phyloP scores from a whole-genome alignment of 2,113 vertebrate genomes.

The Struthio camelus region DNA sequence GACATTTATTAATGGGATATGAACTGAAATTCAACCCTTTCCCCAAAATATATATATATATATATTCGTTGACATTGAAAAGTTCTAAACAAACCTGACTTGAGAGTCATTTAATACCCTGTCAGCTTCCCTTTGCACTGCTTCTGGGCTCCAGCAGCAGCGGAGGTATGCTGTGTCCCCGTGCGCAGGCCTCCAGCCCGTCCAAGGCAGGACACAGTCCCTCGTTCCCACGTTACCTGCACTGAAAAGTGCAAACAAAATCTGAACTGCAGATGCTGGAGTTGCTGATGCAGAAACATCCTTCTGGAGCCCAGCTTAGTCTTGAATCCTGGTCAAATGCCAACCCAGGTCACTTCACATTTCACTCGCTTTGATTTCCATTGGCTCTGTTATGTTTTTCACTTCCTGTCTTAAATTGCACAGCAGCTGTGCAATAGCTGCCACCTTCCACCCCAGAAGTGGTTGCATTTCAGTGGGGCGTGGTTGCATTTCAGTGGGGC shows the following conservation, averaged over 20 bases:
- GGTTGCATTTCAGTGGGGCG: fast-evolving
- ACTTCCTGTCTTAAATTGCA: background rate
- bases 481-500: fast-evolving
- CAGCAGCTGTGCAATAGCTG: background rate
- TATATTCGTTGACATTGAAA: background rate
- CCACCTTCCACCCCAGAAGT: background rate
- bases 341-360: background rate
- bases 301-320: conserved; percentile 34
- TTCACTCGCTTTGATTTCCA: background rate
- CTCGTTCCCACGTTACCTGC: fast-evolving
- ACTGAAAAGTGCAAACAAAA: background rate
- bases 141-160: background rate
- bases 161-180: fast-evolving
- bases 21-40: background rate
- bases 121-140: background rate
- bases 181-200: background rate
- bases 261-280: background rate
- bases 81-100: background rate
- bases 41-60: background rate
- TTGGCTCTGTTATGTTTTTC: background rate
- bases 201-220: fast-evolving
- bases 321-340: background rate
- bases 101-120: background rate
- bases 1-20: background rate
- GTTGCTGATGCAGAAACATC: conserved; percentile 15